Evolutionary conservation across 1,140 invertebrate genomes (phyloP).

Genomic region (Macrocentrus cingulum): DNA sequence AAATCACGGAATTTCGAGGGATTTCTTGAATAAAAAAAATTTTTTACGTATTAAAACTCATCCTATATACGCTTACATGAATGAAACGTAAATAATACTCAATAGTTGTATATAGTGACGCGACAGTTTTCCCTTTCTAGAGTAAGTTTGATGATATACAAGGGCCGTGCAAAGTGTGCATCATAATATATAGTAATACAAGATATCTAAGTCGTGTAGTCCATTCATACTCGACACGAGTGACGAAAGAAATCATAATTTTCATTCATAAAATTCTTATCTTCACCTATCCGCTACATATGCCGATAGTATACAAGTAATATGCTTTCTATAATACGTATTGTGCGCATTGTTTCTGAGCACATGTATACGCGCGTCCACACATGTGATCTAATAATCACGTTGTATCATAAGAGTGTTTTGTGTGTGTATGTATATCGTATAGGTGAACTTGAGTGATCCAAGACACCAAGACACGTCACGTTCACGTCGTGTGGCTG

Average conservation of each 20-base stretch:
- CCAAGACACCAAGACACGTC: slow-evolving; percentile 14
- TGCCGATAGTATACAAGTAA: not conserved
- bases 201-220: no score
- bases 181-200: no score
- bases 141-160: no score
- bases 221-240: no score
- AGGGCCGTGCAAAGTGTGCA: no score
- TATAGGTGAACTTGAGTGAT: slow-evolving; percentile 8
- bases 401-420: not conserved
- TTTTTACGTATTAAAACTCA: no score
- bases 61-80: no score
- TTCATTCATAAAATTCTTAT: slow-evolving; percentile 45
- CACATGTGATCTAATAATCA: not conserved
- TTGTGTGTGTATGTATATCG: not conserved
- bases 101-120: no score
- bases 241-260: not conserved
- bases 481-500: slow-evolving; percentile 26
- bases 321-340: not conserved
- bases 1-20: no score
- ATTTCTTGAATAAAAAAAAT: no score
- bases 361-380: not conserved
- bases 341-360: slow-evolving; percentile 18
- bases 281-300: slow-evolving; percentile 10
- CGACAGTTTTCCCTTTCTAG: no score
- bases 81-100: no score